Evolutionary conservation across 2,888 invertebrate genomes (phyloP).

Genomic region (Trichogramma dendrolimi): DNA sequence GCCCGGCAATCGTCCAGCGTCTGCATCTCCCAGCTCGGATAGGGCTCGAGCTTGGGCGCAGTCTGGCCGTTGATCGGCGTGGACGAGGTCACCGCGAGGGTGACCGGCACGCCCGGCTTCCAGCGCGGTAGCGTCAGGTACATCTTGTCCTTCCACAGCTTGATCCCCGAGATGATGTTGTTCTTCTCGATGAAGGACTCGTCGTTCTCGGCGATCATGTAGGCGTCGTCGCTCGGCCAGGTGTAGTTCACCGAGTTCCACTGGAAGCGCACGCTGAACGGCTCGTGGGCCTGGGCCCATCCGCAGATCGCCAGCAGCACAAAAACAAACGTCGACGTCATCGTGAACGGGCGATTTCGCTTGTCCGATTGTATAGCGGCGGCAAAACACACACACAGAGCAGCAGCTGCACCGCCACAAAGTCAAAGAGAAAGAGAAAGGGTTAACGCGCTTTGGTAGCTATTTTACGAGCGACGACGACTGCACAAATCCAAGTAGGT

Average conservation of each 20-base stretch:
- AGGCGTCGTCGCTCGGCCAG: constrained; percentile 60
- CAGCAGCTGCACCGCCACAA: no score
- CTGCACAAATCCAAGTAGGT: no score
- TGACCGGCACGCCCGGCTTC: constrained; percentile 68
- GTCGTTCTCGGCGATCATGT: constrained; percentile 56
- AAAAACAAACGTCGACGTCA: no score
- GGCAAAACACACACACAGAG: no score
- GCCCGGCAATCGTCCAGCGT: constrained; percentile 63
- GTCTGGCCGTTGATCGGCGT: constrained; percentile 54
- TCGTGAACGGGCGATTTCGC: no score
- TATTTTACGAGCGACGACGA: no score
- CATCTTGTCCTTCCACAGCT: constrained; percentile 63
- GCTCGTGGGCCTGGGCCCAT: constrained; percentile 37
- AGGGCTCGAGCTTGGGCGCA: constrained; percentile 61
- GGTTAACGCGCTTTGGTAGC: no score
- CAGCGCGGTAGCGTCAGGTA: constrained; percentile 68
- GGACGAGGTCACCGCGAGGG: constrained; percentile 60
- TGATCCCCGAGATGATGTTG: constrained; percentile 66
- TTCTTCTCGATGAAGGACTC: constrained; percentile 66
- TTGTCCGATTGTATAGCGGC: no score
- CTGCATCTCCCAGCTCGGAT: constrained; percentile 70
- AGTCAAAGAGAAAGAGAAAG: no score
- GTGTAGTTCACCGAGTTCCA: constrained; percentile 69
- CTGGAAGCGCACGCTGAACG: constrained; percentile 68
- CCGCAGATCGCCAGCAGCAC: no score